These are phyloP conservation scores for Catostomus latipinnis DNA, from an alignment of 2,797 vertebrate genomes.

Conservation along the genomic window DNA sequence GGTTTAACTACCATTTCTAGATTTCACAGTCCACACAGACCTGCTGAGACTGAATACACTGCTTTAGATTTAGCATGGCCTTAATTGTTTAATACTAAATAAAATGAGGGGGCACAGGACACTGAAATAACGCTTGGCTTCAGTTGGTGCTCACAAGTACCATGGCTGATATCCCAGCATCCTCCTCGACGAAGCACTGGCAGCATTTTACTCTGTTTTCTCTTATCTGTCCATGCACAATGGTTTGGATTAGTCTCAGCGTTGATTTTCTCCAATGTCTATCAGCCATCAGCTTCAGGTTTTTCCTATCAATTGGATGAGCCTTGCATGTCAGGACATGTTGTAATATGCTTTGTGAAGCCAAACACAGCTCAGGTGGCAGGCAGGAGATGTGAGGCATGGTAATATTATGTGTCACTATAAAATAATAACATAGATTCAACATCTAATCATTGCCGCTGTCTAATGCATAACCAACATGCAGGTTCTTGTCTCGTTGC, in stretches of 20 bases:
- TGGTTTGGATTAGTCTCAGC: conserved; percentile 56
- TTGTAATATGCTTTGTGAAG: conserved; percentile 41
- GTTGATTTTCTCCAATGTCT: conserved; percentile 62
- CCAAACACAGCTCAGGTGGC: conserved; percentile 36
- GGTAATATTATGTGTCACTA: conserved; percentile 34
- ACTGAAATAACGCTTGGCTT: conserved; percentile 34
- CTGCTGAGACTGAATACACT: conserved; percentile 9
- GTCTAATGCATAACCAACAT: conserved; percentile 22
- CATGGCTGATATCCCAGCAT: conserved; percentile 12
- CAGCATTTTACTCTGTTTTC: neutral
- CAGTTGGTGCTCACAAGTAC: conserved; percentile 14
- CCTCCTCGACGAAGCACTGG: neutral
- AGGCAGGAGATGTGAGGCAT: conserved; percentile 23
- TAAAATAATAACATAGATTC: conserved; percentile 42
- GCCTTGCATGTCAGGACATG: conserved; percentile 44
- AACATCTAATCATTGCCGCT: conserved; percentile 17
- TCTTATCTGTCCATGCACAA: conserved; percentile 50
- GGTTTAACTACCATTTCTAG: conserved; percentile 24
- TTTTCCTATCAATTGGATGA: conserved; percentile 42
- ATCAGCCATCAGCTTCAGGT: conserved; percentile 51
- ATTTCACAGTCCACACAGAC: neutral
- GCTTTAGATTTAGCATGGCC: conserved; percentile 9
- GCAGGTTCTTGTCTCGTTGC: neutral
- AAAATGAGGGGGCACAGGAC: neutral
- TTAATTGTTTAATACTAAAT: neutral